A percentile compares a stretch with the other conserved stretches of the same genome.
Evolutionary conservation across 2,113 vertebrate species (phyloP).

Genomic region (Ceyx melanurus): DNA sequence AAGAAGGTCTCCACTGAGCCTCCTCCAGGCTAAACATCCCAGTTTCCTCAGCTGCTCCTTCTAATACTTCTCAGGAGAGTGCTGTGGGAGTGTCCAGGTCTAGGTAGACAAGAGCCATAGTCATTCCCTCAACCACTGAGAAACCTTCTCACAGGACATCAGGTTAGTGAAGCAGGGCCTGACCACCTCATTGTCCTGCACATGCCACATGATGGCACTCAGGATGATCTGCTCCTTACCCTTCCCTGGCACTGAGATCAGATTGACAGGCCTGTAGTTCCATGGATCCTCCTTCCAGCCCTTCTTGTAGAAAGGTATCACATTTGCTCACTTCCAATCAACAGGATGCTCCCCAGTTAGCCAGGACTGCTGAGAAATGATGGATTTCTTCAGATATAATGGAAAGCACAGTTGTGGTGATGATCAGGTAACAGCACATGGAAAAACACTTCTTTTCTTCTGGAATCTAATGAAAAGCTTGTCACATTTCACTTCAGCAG

Average conservation of each 20-base stretch:
- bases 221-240: not conserved
- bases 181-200: not conserved
- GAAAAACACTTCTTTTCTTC: not conserved
- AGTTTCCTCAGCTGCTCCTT: not conserved
- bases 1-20: not conserved
- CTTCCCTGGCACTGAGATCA: not conserved
- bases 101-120: not conserved
- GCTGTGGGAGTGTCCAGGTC: not conserved
- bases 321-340: not conserved
- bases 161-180: not conserved
- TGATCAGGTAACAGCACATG: not conserved
- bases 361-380: not conserved
- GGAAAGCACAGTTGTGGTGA: not conserved
- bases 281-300: not conserved
- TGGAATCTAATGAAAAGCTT: not conserved
- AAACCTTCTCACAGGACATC: not conserved
- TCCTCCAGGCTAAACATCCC: not conserved
- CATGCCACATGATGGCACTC: not conserved
- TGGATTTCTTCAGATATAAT: not conserved
- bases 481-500: not conserved
- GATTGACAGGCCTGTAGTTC: not conserved
- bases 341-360: not conserved
- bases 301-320: not conserved
- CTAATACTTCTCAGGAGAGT: not conserved
- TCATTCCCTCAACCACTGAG: not conserved